These are phyloP conservation scores for Mormyrus iriodes DNA, from an alignment of 2,113 vertebrate genomes.

Conservation along the genomic window DNA sequence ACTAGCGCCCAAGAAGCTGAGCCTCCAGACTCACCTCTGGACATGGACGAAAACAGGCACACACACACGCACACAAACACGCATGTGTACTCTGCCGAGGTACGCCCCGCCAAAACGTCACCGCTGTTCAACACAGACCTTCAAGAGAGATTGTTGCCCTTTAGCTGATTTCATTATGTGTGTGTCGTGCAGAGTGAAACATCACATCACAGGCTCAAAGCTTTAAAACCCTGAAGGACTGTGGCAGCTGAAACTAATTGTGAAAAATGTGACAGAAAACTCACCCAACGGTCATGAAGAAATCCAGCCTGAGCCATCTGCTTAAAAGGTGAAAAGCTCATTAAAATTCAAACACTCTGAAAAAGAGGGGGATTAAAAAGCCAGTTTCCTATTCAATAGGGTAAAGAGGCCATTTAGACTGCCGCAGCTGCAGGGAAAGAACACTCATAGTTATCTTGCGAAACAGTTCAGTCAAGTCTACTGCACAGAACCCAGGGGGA, in stretches of 20 bases:
- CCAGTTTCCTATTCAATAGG: conserved; percentile 54
- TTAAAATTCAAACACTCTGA: conserved; percentile 62
- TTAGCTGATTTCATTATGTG: conserved; percentile 23
- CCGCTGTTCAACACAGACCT: conserved; percentile 14
- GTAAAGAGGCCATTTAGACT: conserved; percentile 33
- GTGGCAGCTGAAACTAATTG: conserved; percentile 64
- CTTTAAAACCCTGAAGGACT: conserved; percentile 47
- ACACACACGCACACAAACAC: conserved; percentile 15
- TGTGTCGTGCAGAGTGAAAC: conserved; percentile 18
- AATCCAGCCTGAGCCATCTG: conserved; percentile 49
- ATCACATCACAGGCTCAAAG: conserved; percentile 24
- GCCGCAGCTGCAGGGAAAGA: conserved; percentile 45
- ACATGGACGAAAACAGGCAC: conserved; percentile 1
- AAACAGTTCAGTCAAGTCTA: conserved; percentile 47
- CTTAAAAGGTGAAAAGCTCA: conserved; percentile 58
- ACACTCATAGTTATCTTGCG: conserved; percentile 56
- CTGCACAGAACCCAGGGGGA: conserved; percentile 17
- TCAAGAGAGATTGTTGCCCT: conserved; percentile 18
- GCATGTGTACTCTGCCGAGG: background rate
- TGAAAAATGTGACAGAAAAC: conserved; percentile 46
- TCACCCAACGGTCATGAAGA: conserved; percentile 47
- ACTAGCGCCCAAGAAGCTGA: background rate
- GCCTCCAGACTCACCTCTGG: background rate
- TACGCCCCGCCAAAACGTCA: background rate
- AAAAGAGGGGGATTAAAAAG: conserved; percentile 65